Conservation (phyloP, 2,888 invertebrate genomes). For the Aleiodes leptofemur region DNA sequence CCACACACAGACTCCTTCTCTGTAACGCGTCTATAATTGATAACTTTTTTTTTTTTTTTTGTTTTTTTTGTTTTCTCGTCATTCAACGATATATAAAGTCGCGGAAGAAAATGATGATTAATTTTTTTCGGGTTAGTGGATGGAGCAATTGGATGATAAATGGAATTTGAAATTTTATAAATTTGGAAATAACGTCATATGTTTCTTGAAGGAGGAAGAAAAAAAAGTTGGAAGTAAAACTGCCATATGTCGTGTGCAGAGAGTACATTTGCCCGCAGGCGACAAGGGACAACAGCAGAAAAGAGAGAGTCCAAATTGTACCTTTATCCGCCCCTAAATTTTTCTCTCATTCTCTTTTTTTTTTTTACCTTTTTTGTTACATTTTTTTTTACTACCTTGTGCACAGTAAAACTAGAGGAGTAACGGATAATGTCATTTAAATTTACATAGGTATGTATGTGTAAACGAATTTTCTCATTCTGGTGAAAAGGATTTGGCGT, state of each 20-base stretch:
- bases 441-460: constrained; percentile 62
- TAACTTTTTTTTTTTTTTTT: too few relatives aligned
- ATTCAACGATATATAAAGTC: too few relatives aligned
- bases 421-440: constrained; percentile 68
- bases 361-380: constrained; percentile 40
- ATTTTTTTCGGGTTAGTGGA: not conserved
- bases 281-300: constrained; percentile 29
- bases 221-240: constrained; percentile 59
- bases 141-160: not conserved
- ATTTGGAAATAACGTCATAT: constrained; percentile 55
- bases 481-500: constrained; percentile 11
- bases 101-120: constrained; percentile 5
- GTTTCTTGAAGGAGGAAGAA: constrained; percentile 59
- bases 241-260: constrained; percentile 64
- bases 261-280: constrained; percentile 35
- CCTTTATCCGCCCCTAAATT: constrained; percentile 67
- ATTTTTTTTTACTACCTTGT: constrained; percentile 43
- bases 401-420: constrained; percentile 58
- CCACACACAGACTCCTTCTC: constrained; percentile 57
- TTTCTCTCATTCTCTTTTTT: constrained; percentile 54
- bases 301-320: constrained; percentile 20
- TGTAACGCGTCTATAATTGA: constrained; percentile 24
- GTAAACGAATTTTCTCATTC: constrained; percentile 43
- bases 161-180: not conserved
- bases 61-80: too few relatives aligned